Base-by-base conservation (phyloP, 2,888 invertebrate genomes). In the Epistrophe eligans region DNA sequence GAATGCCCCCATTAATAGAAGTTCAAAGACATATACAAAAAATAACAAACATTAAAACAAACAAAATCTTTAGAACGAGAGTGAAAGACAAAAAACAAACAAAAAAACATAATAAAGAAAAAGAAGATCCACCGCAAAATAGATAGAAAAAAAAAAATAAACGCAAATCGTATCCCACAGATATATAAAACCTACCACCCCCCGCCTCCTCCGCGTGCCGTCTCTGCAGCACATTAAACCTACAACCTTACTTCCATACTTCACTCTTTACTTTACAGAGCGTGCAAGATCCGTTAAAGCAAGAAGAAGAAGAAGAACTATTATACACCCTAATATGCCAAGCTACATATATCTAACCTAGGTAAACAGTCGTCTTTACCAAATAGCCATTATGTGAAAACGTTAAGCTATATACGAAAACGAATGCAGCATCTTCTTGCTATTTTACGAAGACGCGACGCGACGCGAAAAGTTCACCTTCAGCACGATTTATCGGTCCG, bases 401-500 rank as follows among this genome's bases (percentile, higher is more conserved):
- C 43, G 76, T 62, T 85, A 0, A 0, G 57, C 50, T 35, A 9
- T 40, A 9, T 50, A n/a, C 57, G 11, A 48, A 8, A 38, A 40
- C 67, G 60, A 72, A 55, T 79, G 82, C 72, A 82, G 50, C 67
- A 67, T 67, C 67, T 67, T 85, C 85, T 85, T 77, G 62, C 19
- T 50, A 43, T 73, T 82, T 85, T 70, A 28, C 43, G 67, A 79
- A 74, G 70, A 83, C 71, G 83, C 77, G 79, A 83, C 71, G 83
- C 77, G 79, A 79, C 79, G 76, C 79, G 79, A 83, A 83, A 87
- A 82, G 82, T 87, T 87, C 83, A 83, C 83, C 87, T 87, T 79
- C 79, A 87, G 83, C 79, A 87, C 87, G 87, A 87, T 87, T 87
- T 87, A 87, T 87, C 79, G 87, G 79, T 79, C 66, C 83, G 79